These are phyloP conservation scores for Apantesis nais DNA, from an alignment of 2,888 invertebrate genomes.

Conservation along the genomic window DNA sequence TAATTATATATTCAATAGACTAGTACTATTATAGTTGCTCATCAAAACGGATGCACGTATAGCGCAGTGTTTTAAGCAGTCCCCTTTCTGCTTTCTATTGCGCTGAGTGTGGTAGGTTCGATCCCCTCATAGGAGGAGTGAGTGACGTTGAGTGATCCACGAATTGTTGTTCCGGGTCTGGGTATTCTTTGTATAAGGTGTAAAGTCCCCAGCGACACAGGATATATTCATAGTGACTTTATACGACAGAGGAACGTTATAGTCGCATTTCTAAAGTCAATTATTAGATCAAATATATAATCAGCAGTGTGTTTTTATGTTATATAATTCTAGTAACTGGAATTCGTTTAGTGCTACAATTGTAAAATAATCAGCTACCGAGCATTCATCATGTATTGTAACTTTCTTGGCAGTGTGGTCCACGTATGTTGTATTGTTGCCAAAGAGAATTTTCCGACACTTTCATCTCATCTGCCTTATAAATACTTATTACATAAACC, in stretches of 20 bases:
- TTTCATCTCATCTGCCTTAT: slow-evolving; percentile 14
- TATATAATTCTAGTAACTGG: background rate
- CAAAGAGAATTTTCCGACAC: slow-evolving; percentile 24
- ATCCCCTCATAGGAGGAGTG: too few species aligned
- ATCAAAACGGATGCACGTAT: background rate
- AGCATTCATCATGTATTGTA: slow-evolving; percentile 22
- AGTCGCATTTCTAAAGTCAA: too few species aligned
- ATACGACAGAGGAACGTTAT: background rate
- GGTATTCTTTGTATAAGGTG: too few species aligned
- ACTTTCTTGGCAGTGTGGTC: slow-evolving; percentile 26
- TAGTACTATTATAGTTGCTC: background rate
- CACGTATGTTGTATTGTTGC: slow-evolving; percentile 25
- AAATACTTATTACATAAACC: background rate
- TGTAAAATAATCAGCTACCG: slow-evolving; percentile 24
- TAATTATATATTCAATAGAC: background rate
- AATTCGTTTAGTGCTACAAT: background rate
- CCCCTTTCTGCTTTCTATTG: too few species aligned
- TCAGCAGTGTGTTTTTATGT: background rate
- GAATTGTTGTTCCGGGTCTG: too few species aligned
- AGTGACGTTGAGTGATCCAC: too few species aligned
- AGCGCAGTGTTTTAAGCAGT: background rate
- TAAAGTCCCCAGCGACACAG: too few species aligned
- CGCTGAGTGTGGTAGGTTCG: too few species aligned
- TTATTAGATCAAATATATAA: background rate
- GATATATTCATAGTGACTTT: background rate